Conservation (phyloP, 2,888 invertebrate genomes). For the Microchrysa polita region DNA sequence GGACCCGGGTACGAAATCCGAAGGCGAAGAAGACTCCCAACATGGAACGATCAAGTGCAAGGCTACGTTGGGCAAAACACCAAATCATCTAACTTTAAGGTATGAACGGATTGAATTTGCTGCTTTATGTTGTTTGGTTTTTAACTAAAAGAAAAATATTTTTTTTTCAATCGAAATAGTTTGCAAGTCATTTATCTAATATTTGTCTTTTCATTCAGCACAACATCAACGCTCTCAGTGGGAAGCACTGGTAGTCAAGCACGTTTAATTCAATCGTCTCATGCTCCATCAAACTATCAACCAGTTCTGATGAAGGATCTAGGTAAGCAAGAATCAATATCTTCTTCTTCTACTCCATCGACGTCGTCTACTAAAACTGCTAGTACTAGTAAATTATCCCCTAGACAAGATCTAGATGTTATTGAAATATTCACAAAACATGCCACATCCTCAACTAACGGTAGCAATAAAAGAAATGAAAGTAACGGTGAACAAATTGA, state of each 20-base stretch:
- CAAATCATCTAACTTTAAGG: constrained; percentile 91
- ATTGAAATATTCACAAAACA: constrained; percentile 62
- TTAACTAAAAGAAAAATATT: no score
- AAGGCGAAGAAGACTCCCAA: constrained; percentile 86
- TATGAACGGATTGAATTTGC: constrained; percentile 57
- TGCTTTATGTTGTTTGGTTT: no score
- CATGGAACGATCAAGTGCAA: constrained; percentile 73
- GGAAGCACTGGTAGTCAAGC: constrained; percentile 95
- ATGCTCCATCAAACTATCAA: constrained; percentile 91
- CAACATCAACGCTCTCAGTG: constrained; percentile 92
- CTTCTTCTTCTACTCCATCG: constrained; percentile 53
- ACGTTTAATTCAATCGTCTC: constrained; percentile 91
- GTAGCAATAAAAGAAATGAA: constrained; percentile 49
- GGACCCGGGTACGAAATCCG: constrained; percentile 83
- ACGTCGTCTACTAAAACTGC: constrained; percentile 33
- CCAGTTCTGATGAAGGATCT: constrained; percentile 88
- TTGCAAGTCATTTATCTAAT: no score
- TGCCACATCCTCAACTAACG: constrained; percentile 57
- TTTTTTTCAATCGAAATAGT: no score
- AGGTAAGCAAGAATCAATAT: constrained; percentile 73
- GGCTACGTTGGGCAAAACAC: constrained; percentile 83
- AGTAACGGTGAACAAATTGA: constrained; percentile 57
- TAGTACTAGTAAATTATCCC: constrained; percentile 55
- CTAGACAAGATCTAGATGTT: constrained; percentile 63
- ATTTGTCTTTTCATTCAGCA: constrained; percentile 69